Evolutionary conservation across 1,140 invertebrate genomes (phyloP).

Genomic region (Calycopis cecrops): DNA sequence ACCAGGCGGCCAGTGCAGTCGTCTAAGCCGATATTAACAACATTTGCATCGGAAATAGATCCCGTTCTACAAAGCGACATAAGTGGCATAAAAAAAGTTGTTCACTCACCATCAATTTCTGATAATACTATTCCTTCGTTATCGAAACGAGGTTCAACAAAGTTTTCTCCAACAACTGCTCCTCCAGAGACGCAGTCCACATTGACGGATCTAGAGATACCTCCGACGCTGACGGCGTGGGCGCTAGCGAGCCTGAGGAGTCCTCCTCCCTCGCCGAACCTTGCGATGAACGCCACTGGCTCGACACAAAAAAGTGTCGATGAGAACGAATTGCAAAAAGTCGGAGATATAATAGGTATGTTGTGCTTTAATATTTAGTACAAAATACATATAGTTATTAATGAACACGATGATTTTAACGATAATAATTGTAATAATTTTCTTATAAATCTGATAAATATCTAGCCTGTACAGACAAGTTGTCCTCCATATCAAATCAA

Average conservation of each 20-base stretch:
- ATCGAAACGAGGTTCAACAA: conserved; percentile 61
- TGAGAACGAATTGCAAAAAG: conserved; percentile 65
- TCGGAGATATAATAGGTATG: conserved; percentile 52
- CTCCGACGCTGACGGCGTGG: conserved; percentile 62
- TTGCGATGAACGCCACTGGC: conserved; percentile 34
- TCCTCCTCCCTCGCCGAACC: conserved; percentile 40
- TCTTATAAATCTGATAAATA: no score
- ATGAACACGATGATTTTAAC: no score
- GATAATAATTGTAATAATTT: no score
- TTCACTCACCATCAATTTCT: conserved; percentile 55
- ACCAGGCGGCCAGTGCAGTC: conserved; percentile 28
- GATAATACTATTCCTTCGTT: conserved; percentile 62
- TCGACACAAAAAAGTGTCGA: conserved; percentile 48
- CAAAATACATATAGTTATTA: no score
- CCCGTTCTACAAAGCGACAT: conserved; percentile 58
- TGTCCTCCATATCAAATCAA: no score
- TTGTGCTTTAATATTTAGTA: background rate
- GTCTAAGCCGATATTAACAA: conserved; percentile 45
- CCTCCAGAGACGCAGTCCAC: conserved; percentile 32
- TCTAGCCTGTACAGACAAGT: no score
- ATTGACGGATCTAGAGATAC: conserved; percentile 53
- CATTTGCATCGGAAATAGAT: conserved; percentile 61
- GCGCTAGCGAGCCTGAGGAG: conserved; percentile 54
- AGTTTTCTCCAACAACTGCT: conserved; percentile 42
- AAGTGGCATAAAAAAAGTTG: conserved; percentile 52